Percentiles rank a stretch among this genome's conserved stretches.
phyloP scores from a whole-genome alignment of 1,140 invertebrate genomes.

The Apis laboriosa region DNA sequence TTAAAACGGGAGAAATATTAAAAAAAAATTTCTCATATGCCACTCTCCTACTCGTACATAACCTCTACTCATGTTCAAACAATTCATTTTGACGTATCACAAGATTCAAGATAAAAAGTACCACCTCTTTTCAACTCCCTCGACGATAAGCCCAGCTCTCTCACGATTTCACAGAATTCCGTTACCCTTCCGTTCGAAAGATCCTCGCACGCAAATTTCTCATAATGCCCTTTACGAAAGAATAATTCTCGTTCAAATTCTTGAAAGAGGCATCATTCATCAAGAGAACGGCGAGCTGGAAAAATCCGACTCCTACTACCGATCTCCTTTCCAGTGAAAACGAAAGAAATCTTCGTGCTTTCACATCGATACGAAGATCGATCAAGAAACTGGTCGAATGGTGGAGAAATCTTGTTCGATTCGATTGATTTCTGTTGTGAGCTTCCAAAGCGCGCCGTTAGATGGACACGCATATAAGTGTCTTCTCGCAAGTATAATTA shows the following conservation, averaged over 20 bases:
- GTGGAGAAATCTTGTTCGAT: background rate
- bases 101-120: background rate
- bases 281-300: background rate
- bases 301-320: background rate
- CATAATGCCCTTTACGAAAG: background rate
- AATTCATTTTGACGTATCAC: background rate
- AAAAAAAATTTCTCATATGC: no score
- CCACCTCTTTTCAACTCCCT: background rate
- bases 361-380: background rate
- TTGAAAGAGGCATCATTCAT: background rate
- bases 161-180: background rate
- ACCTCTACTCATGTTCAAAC: background rate
- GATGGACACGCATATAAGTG: no score
- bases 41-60: background rate
- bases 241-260: constrained; percentile 20
- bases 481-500: no score
- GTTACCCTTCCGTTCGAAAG: background rate
- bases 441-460: no score
- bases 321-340: background rate
- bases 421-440: background rate
- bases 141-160: background rate
- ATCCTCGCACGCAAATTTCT: constrained; percentile 8
- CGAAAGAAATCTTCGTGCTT: background rate
- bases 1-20: background rate
- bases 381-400: background rate